Evolutionary conservation across 2,113 vertebrate genomes (phyloP).

Genomic region (Ascaphus truei): DNA sequence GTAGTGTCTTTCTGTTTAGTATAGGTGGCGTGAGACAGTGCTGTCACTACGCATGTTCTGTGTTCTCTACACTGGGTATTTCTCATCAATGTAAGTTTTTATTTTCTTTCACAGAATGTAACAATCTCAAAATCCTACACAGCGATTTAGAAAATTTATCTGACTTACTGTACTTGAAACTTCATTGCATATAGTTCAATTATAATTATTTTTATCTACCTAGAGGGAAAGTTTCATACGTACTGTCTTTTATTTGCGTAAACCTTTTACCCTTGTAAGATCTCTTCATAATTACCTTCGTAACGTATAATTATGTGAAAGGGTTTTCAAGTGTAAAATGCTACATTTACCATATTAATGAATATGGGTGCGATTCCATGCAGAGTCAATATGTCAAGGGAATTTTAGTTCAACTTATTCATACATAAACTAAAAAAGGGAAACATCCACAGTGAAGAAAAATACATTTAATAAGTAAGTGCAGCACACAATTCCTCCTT

Average conservation of each 20-base stretch:
- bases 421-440: constrained; percentile 71
- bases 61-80: too few relatives aligned
- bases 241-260: constrained; percentile 50
- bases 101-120: too few relatives aligned
- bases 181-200: background rate
- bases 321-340: constrained; percentile 78
- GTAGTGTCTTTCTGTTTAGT: too few relatives aligned
- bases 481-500: constrained; percentile 78
- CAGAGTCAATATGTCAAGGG: constrained; percentile 76
- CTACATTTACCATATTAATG: constrained; percentile 81
- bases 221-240: too few relatives aligned
- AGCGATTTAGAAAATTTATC: too few relatives aligned
- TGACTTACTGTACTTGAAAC: too few relatives aligned
- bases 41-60: too few relatives aligned
- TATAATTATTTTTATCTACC: constrained; percentile 1
- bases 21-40: too few relatives aligned
- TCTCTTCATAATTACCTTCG: constrained; percentile 74
- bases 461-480: constrained; percentile 83
- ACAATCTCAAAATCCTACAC: too few relatives aligned
- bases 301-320: constrained; percentile 79
- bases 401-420: constrained; percentile 79
- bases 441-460: constrained; percentile 75
- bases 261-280: constrained; percentile 76
- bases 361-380: constrained; percentile 78
- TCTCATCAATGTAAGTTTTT: too few relatives aligned